These are phyloP conservation scores for Apamea crenata DNA, from an alignment of 2,888 invertebrate genomes.

Conservation along the genomic window DNA sequence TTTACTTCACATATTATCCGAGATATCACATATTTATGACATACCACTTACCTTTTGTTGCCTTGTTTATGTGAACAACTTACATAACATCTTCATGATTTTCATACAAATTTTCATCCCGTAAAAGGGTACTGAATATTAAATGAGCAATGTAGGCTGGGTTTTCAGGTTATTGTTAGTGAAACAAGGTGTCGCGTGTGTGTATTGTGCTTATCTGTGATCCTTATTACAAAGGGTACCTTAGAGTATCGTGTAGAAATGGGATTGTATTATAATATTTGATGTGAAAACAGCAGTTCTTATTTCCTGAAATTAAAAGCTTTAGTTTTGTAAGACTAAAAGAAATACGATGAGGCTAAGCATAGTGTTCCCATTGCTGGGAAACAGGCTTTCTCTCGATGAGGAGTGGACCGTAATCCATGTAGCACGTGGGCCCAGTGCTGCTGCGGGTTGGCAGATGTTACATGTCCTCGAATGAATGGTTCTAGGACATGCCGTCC, in stretches of 20 bases:
- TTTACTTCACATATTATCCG: neutral
- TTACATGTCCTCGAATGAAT: too few relatives aligned
- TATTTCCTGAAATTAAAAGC: neutral
- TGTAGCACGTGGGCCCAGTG: too few relatives aligned
- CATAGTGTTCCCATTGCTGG: too few relatives aligned
- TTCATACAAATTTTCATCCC: constrained; percentile 37
- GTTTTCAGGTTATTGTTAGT: constrained; percentile 19
- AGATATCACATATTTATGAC: neutral
- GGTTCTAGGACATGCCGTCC: too few relatives aligned
- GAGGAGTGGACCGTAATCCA: too few relatives aligned
- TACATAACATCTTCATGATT: constrained; percentile 16
- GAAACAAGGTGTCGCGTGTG: constrained; percentile 10
- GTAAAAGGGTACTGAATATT: constrained; percentile 42
- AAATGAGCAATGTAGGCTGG: constrained; percentile 13
- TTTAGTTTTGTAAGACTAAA: too few relatives aligned
- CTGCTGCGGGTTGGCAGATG: too few relatives aligned
- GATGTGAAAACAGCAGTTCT: too few relatives aligned
- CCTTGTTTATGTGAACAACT: constrained; percentile 6
- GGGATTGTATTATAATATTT: neutral
- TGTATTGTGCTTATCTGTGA: neutral
- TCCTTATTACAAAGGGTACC: neutral
- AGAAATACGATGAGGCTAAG: too few relatives aligned
- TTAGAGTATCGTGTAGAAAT: neutral
- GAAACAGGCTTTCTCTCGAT: too few relatives aligned
- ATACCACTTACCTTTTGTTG: constrained; percentile 7